phyloP scores from a whole-genome alignment of 2,888 invertebrate species.

The Apodemia duryi region DNA sequence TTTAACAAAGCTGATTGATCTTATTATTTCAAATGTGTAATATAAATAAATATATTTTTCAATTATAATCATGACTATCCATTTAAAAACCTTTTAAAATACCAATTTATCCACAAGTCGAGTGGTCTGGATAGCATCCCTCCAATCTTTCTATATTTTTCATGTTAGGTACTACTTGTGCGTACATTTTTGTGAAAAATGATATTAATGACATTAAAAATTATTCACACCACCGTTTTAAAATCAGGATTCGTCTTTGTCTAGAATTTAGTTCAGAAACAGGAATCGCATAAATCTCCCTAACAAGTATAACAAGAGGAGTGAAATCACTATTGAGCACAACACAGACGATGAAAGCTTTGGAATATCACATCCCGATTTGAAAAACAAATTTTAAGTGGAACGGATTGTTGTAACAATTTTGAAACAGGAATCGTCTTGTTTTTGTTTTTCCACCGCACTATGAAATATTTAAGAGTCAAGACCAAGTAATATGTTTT shows the following conservation, averaged over 20 bases:
- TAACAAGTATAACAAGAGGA: slow-evolving; percentile 2
- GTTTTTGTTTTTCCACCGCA: not conserved
- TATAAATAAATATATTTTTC: too few relatives aligned
- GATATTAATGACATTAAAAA: not conserved
- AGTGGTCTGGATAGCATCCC: too few relatives aligned
- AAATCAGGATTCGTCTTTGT: not conserved
- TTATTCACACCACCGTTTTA: not conserved
- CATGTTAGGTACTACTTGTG: too few relatives aligned
- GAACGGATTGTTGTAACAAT: not conserved
- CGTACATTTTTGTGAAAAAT: too few relatives aligned
- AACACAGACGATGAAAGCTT: not conserved
- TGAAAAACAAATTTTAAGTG: not conserved
- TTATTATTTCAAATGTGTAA: too few relatives aligned
- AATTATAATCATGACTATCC: too few relatives aligned
- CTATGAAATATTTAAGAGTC: too few relatives aligned
- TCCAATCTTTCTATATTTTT: too few relatives aligned
- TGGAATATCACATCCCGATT: not conserved
- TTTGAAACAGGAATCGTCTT: not conserved
- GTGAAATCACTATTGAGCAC: not conserved
- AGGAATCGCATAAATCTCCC: slow-evolving; percentile 8
- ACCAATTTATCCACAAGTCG: too few relatives aligned
- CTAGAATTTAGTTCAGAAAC: slow-evolving; percentile 1
- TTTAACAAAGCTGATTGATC: too few relatives aligned
- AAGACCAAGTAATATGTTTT: too few relatives aligned
- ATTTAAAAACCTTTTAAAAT: too few relatives aligned